Conservation (phyloP, 2,797 vertebrate species). For the Lophotriccus pileatus region DNA sequence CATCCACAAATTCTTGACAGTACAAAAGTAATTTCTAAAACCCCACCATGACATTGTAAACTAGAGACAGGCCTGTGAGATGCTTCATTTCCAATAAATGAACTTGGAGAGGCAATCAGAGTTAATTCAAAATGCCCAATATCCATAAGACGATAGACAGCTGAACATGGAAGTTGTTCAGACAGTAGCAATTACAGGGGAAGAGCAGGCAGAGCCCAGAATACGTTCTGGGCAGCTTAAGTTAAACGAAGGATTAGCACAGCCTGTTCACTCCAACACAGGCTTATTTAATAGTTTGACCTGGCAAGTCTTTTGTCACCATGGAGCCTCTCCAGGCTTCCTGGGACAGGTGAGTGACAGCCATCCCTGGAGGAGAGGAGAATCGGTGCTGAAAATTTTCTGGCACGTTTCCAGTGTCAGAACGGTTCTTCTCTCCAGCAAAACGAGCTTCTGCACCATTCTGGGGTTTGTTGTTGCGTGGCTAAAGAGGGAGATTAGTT, state of each 20-base stretch:
- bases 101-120: not conserved
- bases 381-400: not conserved
- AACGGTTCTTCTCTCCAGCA: not conserved
- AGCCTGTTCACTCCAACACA: not conserved
- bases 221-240: not conserved
- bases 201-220: not conserved
- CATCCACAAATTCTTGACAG: not conserved
- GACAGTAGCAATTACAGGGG: not conserved
- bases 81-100: not conserved
- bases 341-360: constrained; percentile 11
- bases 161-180: not conserved
- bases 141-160: not conserved
- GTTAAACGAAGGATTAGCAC: constrained; percentile 31
- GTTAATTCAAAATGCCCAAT: not conserved
- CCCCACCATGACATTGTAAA: not conserved
- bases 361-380: not conserved
- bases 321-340: constrained; percentile 3
- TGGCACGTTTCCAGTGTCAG: not conserved
- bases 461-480: not conserved
- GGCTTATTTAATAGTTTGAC: constrained; percentile 33
- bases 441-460: not conserved
- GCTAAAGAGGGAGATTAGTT: not conserved
- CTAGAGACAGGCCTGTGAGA: not conserved
- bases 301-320: constrained; percentile 24
- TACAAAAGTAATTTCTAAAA: not conserved